Base-by-base conservation (phyloP, 2,113 vertebrate species). In the Daubentonia madagascariensis region DNA sequence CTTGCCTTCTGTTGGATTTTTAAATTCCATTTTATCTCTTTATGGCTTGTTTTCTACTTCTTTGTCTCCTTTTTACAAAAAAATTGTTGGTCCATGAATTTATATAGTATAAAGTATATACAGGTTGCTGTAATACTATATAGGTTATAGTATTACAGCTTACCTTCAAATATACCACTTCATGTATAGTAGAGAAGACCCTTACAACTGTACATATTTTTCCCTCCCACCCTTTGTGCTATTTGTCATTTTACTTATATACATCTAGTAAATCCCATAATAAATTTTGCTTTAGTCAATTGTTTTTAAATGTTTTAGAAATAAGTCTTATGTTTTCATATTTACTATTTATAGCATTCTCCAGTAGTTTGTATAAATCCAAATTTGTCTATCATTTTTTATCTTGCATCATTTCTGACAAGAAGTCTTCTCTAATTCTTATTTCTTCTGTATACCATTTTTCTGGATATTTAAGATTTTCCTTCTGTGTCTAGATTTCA, bases 261-360 rank as follows among this genome's bases (percentile, higher is more conserved):
- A 75, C 8, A 28, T 80, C 14, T 86, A 57, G 48, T 72, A 57
- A 72, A 65, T 52, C 13, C 35, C 35, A 63, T 11, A 37, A 23
- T 61, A 68, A 45, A 73, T 65, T 92, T 94, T 92, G 14, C 25
- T 73, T 72, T 52, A 90, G 43, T 45, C 57, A 81, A 68, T 85
- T 85, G 54, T 45, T 52, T 90, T 52, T 84, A 59, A 40, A 70
- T 40, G 48, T 52, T 63, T 85, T 73, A 92, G 22, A 32, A 40
- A 63, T 30, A 45, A 28, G 17, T 70, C 2, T 61, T 70, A 52
- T 37, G 65, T 4, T 65, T 76, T 45, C 67, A 54, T 35, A 20
- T 84, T 67, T 81, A 32, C 32, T 48, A 4, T 59, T 57, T 85
- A 52, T 18, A 63, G 17, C 0, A 88, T 4, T n/a, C 22, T 50